phyloP scores from a whole-genome alignment of 2,797 vertebrate genomes.

The Myiotriccus ornatus region DNA sequence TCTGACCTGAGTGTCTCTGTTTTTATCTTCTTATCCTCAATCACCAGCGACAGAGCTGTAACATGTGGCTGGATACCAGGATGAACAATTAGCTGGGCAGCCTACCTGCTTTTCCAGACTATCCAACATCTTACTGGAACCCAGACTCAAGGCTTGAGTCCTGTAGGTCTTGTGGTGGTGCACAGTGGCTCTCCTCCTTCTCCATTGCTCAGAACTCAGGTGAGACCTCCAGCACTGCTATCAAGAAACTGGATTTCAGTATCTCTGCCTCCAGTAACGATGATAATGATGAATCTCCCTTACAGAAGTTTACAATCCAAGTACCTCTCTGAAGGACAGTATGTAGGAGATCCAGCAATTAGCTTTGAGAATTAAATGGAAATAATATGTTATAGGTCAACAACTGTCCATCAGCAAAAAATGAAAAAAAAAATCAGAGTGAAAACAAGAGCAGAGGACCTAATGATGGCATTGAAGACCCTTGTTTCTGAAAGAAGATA shows the following conservation, averaged over 20 bases:
- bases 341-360: neutral
- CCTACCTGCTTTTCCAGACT: neutral
- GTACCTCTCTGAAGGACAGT: neutral
- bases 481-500: neutral
- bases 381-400: neutral
- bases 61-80: rapidly evolving
- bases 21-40: neutral
- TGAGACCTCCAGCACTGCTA: neutral
- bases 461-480: neutral
- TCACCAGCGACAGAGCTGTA: neutral
- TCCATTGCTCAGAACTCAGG: neutral
- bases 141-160: neutral
- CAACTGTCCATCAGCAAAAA: neutral
- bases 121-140: neutral
- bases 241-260: neutral
- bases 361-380: neutral
- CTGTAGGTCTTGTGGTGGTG: neutral
- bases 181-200: neutral
- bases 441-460: neutral
- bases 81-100: neutral
- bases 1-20: neutral
- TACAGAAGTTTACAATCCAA: neutral
- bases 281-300: neutral
- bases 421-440: neutral
- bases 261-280: neutral